Evolutionary conservation across 1,140 invertebrate species (phyloP).

Genomic region (Drosophila ercepeae): DNA sequence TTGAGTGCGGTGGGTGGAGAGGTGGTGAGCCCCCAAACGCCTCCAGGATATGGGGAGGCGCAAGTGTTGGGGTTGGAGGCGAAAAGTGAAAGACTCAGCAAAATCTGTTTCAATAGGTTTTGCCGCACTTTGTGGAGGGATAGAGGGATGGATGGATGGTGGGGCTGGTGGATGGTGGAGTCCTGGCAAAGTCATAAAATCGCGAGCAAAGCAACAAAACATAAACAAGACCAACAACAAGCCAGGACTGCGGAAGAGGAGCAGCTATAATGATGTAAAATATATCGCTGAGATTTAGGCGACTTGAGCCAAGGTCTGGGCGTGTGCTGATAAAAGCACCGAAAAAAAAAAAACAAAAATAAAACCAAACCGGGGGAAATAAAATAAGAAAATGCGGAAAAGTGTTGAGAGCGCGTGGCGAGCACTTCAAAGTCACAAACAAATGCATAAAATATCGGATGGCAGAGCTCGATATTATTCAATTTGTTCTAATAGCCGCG

Average conservation of each 20-base stretch:
- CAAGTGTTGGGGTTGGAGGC: not conserved
- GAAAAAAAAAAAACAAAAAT: slow-evolving; percentile 11
- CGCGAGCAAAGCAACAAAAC: slow-evolving; percentile 71
- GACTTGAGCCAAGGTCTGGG: slow-evolving; percentile 64
- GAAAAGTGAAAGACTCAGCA: slow-evolving; percentile 66
- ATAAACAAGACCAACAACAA: slow-evolving; percentile 53
- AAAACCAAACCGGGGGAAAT: slow-evolving; percentile 21
- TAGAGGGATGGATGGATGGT: no score
- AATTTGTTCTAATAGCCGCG: slow-evolving; percentile 76
- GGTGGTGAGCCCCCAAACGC: slow-evolving; percentile 1
- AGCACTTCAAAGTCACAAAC: slow-evolving; percentile 77
- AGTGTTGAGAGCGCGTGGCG: slow-evolving; percentile 56
- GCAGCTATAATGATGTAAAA: slow-evolving; percentile 79
- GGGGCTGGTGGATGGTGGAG: no score
- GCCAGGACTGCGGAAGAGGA: slow-evolving; percentile 15
- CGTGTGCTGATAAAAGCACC: slow-evolving; percentile 71
- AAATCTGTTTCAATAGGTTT: slow-evolving; percentile 72
- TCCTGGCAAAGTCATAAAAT: slow-evolving; percentile 74
- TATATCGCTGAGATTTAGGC: slow-evolving; percentile 76
- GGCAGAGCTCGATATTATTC: slow-evolving; percentile 63
- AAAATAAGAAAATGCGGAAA: slow-evolving; percentile 30
- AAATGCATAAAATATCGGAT: slow-evolving; percentile 73
- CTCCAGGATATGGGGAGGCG: slow-evolving; percentile 2
- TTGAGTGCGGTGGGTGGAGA: slow-evolving; percentile 33
- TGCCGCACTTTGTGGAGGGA: slow-evolving; percentile 3